These are phyloP conservation scores for Drosophila repleta DNA, from an alignment of 1,140 invertebrate genomes.

Conservation along the genomic window DNA sequence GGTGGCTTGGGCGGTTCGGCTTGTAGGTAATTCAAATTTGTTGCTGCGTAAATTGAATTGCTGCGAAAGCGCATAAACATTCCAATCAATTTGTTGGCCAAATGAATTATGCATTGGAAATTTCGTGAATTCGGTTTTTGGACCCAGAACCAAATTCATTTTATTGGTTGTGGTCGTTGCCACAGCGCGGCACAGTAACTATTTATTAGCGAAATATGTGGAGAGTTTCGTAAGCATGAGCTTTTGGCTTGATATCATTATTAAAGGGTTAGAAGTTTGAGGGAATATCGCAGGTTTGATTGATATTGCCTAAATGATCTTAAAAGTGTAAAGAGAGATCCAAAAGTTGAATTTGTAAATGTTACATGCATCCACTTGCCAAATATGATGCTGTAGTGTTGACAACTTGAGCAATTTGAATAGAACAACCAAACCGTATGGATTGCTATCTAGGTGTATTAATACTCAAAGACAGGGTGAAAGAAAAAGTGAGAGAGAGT, in stretches of 20 bases:
- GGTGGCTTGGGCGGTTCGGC: background rate
- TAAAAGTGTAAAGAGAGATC: too few species aligned
- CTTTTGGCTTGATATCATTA: background rate
- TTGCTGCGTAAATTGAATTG: conserved; percentile 68
- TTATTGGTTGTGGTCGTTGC: conserved; percentile 12
- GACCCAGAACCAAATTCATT: conserved; percentile 12
- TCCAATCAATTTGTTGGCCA: conserved; percentile 65
- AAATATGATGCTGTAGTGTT: too few species aligned
- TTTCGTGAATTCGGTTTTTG: conserved; percentile 44
- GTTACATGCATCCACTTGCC: too few species aligned
- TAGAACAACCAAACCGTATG: too few species aligned
- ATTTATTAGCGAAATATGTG: conserved; percentile 15
- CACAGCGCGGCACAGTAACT: background rate
- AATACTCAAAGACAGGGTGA: too few species aligned
- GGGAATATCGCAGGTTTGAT: too few species aligned
- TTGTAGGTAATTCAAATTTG: conserved; percentile 67
- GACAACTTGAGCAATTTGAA: too few species aligned
- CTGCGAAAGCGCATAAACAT: conserved; percentile 61
- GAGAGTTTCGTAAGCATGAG: background rate
- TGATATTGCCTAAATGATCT: too few species aligned
- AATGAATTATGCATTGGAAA: conserved; percentile 70
- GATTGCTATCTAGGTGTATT: too few species aligned
- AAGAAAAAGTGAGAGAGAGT: too few species aligned
- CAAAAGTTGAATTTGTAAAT: too few species aligned
- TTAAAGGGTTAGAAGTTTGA: too few species aligned